phyloP scores from a whole-genome alignment of 2,888 invertebrate genomes.

The Nomada hirtipes region DNA sequence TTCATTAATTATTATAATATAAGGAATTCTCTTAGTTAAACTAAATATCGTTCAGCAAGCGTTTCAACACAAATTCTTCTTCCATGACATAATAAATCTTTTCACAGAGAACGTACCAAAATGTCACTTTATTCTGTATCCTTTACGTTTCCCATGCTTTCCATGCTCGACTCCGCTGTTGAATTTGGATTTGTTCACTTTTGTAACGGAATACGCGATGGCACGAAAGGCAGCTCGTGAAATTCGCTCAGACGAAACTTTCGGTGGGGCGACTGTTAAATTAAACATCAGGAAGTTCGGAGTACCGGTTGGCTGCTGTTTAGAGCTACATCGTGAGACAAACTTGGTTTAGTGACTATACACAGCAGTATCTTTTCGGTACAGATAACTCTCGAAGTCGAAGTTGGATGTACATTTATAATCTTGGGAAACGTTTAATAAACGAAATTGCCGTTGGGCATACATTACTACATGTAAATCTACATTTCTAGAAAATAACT shows the following conservation, averaged over 20 bases:
- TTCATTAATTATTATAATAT: too few relatives aligned
- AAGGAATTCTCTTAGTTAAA: too few relatives aligned
- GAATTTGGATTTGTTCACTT: conserved; percentile 32
- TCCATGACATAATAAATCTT: neutral
- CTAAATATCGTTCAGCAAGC: too few relatives aligned
- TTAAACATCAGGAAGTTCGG: conserved; percentile 39
- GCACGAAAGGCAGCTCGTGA: conserved; percentile 33
- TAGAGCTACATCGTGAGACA: neutral
- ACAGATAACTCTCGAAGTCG: neutral
- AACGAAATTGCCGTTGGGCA: neutral
- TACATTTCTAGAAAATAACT: too few relatives aligned
- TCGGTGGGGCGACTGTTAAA: conserved; percentile 28
- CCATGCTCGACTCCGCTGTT: conserved; percentile 1
- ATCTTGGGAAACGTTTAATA: neutral
- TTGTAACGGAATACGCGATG: conserved; percentile 20
- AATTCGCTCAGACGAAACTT: conserved; percentile 28
- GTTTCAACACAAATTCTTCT: too few relatives aligned
- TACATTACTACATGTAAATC: too few relatives aligned
- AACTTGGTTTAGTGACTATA: conserved; percentile 1
- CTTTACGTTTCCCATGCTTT: conserved; percentile 5
- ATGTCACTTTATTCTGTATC: conserved; percentile 3
- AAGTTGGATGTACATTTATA: neutral
- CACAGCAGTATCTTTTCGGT: conserved; percentile 2
- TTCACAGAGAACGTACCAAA: neutral
- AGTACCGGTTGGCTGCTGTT: conserved; percentile 25